Percentiles rank a stretch among this genome's conserved stretches.
These are phyloP conservation scores for Episyrphus balteatus DNA, from an alignment of 1,140 invertebrate species.

Conservation along the genomic window DNA sequence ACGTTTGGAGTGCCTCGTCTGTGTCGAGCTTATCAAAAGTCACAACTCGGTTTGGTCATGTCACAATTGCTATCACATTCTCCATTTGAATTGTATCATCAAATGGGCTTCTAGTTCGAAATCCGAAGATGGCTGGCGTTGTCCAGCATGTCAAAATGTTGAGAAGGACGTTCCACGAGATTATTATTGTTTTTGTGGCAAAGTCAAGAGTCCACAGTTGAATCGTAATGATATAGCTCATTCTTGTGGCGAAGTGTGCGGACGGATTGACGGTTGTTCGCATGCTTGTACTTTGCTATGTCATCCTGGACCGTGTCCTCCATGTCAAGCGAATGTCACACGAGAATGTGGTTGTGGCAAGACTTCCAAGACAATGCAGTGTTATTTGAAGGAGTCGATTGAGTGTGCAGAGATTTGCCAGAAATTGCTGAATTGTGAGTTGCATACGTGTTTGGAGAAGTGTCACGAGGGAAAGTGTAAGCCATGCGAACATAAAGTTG, in stretches of 20 bases:
- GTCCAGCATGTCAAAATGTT: conserved; percentile 80
- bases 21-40: conserved; percentile 72
- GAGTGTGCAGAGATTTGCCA: conserved; percentile 62
- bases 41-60: conserved; percentile 82
- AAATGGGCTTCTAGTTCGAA: conserved; percentile 82
- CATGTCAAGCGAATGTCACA: conserved; percentile 53
- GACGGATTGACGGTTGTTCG: conserved; percentile 53
- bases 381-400: conserved; percentile 53
- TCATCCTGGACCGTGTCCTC: conserved; percentile 83
- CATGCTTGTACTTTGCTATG: conserved; percentile 81
- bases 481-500: conserved; percentile 49
- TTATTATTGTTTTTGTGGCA: conserved; percentile 79
- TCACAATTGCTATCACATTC: conserved; percentile 77
- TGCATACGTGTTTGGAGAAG: conserved; percentile 56
- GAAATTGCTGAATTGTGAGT: conserved; percentile 58
- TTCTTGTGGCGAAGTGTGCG: conserved; percentile 79
- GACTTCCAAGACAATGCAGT: conserved; percentile 55
- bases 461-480: conserved; percentile 74
- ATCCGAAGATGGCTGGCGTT: conserved; percentile 74
- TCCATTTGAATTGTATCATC: conserved; percentile 80
- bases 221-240: conserved; percentile 69
- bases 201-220: conserved; percentile 57
- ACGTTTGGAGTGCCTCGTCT: conserved; percentile 83
- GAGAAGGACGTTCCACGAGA: conserved; percentile 52
- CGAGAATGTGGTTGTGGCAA: conserved; percentile 64